Evolutionary conservation across 2,113 vertebrate species (phyloP).

Genomic region (Oplegnathus fasciatus): DNA sequence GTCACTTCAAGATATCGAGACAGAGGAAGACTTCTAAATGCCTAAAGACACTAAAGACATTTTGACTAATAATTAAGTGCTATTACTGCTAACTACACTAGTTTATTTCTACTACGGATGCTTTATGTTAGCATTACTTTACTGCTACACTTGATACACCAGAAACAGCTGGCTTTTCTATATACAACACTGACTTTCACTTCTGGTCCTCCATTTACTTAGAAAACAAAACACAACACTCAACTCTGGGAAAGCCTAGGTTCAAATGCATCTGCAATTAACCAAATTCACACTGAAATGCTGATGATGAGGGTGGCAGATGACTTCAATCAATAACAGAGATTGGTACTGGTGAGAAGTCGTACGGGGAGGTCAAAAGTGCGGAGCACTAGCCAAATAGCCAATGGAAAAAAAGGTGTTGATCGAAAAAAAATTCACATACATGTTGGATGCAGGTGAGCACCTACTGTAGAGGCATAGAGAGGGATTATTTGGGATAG

Average conservation of each 20-base stretch:
- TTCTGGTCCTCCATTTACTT: conserved; percentile 37
- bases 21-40: conserved; percentile 56
- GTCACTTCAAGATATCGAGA: conserved; percentile 56
- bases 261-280: conserved; percentile 53
- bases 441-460: conserved; percentile 14
- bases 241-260: conserved; percentile 28
- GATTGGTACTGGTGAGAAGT: conserved; percentile 47
- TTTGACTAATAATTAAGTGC: conserved; percentile 31
- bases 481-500: conserved; percentile 12
- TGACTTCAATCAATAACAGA: conserved; percentile 52
- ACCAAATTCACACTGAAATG: conserved; percentile 44
- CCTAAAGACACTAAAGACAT: conserved; percentile 32
- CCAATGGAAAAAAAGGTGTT: neutral
- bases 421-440: neutral
- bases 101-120: conserved; percentile 32
- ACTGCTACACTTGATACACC: conserved; percentile 22
- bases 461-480: conserved; percentile 21
- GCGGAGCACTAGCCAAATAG: neutral
- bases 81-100: conserved; percentile 52
- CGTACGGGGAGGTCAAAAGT: neutral
- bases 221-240: conserved; percentile 59
- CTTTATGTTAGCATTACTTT: conserved; percentile 18
- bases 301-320: conserved; percentile 35
- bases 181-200: conserved; percentile 42
- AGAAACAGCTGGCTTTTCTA: conserved; percentile 20